Conservation (phyloP, 1,140 invertebrate genomes). For the Araneus ventricosus region DNA sequence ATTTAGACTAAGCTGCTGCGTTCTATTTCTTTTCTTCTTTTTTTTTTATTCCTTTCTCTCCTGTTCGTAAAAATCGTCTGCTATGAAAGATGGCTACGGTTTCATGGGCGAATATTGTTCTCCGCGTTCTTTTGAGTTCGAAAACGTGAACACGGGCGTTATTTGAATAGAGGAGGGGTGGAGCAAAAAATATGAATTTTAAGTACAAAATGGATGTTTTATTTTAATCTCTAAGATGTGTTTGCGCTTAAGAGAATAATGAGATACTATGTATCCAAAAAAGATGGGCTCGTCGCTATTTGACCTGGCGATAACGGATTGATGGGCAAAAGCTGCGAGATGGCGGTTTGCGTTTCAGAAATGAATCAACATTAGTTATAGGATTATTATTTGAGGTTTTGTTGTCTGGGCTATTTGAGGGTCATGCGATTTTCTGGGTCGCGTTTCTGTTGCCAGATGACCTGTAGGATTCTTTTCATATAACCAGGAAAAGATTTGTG, state of each 20-base stretch:
- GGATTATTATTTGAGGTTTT: background rate
- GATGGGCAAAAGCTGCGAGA: background rate
- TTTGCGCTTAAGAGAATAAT: background rate
- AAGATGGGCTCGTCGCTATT: background rate
- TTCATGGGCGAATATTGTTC: constrained; percentile 21
- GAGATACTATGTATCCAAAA: background rate
- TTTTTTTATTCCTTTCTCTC: background rate
- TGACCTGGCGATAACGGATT: constrained; percentile 12
- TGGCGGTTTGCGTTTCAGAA: background rate
- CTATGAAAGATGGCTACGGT: constrained; percentile 36
- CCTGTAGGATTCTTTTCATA: background rate
- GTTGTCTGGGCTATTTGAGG: background rate
- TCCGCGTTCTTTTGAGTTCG: background rate
- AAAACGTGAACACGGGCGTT: background rate
- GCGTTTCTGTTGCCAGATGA: background rate
- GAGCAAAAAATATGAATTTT: background rate
- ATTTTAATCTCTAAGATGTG: background rate
- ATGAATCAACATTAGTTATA: background rate
- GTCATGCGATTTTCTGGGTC: background rate
- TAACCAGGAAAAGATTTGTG: background rate
- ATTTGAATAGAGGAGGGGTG: background rate
- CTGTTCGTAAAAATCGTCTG: constrained; percentile 11
- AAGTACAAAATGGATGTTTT: constrained; percentile 14
- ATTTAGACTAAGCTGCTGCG: background rate
- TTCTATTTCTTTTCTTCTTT: background rate